phyloP scores from a whole-genome alignment of 2,797 vertebrate species.

The Telmatherina bonti region DNA sequence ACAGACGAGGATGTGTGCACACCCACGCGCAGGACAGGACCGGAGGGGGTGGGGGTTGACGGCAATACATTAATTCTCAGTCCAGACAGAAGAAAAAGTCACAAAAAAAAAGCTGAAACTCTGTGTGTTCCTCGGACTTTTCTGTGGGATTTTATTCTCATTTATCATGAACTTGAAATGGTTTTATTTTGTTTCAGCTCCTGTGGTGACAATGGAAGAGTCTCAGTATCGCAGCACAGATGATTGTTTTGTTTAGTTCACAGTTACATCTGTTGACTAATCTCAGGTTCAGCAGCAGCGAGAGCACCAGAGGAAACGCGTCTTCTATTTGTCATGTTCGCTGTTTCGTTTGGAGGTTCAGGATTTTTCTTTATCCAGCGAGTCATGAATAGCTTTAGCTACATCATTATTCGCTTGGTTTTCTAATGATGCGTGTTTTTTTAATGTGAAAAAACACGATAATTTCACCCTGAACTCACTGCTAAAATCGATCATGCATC shows the following conservation, averaged over 20 bases:
- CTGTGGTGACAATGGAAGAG: slow-evolving; percentile 41
- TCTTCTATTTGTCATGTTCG: not conserved
- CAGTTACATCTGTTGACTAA: slow-evolving; percentile 65
- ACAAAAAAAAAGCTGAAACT: not conserved
- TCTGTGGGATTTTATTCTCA: too few relatives aligned
- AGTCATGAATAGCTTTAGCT: too few relatives aligned
- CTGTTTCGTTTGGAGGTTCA: not conserved
- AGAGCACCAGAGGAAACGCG: slow-evolving; percentile 8
- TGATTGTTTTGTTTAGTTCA: slow-evolving; percentile 62
- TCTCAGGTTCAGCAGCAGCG: slow-evolving; percentile 46
- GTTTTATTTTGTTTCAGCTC: slow-evolving; percentile 18
- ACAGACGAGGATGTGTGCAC: slow-evolving; percentile 15
- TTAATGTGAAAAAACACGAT: not conserved
- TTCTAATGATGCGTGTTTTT: not conserved
- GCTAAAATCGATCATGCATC: slow-evolving; percentile 5
- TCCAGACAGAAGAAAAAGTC: not conserved
- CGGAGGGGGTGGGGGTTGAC: not conserved
- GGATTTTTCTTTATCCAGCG: not conserved
- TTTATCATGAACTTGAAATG: too few relatives aligned
- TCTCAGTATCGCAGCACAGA: slow-evolving; percentile 64
- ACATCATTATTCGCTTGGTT: not conserved
- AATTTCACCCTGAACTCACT: slow-evolving; percentile 7
- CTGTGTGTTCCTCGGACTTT: not conserved
- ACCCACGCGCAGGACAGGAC: slow-evolving; percentile 33
- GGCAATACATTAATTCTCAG: slow-evolving; percentile 11